Evolutionary conservation across 2,797 vertebrate species (phyloP).

Genomic region (Tokudaia muenninki): DNA sequence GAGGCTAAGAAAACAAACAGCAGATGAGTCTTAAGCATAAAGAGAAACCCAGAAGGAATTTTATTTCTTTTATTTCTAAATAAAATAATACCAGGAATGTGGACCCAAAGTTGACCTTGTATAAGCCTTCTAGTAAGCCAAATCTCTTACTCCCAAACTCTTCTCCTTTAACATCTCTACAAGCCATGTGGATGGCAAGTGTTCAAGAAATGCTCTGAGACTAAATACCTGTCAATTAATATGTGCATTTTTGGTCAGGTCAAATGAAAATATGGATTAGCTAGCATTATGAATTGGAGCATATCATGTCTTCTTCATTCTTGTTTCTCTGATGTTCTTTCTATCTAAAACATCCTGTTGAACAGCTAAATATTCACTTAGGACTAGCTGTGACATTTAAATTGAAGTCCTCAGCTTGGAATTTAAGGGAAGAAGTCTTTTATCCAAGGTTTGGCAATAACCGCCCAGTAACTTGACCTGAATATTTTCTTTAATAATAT

Average conservation of each 20-base stretch:
- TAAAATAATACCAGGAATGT: neutral
- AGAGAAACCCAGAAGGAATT: neutral
- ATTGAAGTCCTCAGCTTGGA: neutral
- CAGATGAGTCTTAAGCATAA: neutral
- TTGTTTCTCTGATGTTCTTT: neutral
- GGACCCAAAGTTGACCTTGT: neutral
- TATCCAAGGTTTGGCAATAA: neutral
- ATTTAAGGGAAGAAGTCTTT: neutral
- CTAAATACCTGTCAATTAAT: neutral
- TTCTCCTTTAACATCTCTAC: neutral
- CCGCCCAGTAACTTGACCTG: neutral
- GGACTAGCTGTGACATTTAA: neutral
- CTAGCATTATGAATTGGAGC: neutral
- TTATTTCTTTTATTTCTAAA: conserved; percentile 18
- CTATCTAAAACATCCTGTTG: neutral
- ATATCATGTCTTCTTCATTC: neutral
- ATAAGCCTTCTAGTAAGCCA: neutral
- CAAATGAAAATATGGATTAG: neutral
- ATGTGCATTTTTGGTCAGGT: neutral
- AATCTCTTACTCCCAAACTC: neutral
- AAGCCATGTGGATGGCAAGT: neutral
- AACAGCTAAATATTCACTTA: neutral
- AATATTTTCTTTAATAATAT: neutral
- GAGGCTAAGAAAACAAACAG: conserved; percentile 86
- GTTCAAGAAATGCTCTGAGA: conserved; percentile 28